Base-by-base conservation (phyloP, 2,113 vertebrate species). In the Sus scrofa region DNA sequence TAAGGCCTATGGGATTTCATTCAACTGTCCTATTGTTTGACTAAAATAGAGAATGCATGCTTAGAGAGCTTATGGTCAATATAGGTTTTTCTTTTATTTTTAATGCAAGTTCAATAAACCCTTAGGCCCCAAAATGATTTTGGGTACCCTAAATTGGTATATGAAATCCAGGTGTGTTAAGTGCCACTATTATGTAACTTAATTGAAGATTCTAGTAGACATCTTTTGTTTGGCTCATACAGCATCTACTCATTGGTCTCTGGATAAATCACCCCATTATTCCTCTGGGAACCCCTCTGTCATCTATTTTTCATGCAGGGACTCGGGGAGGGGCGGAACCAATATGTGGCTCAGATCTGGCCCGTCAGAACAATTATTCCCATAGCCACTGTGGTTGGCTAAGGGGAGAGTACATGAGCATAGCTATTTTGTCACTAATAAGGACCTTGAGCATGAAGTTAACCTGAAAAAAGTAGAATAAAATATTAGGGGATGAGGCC, bases 81-180 rank as follows among this genome's bases (percentile, higher is more conserved):
- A 60, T n/a, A 68, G 6, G 7, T 62, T 62, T 91, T 74, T 79
- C 27, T 63, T 86, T 83, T 37, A 54, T 56, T 15, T 86, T 91
- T 60, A 88, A 94, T 65, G 7, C 16, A 86, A 71, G 9, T 74
- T 89, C 95, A 95, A 81, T 82, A 86, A 89, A 83, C 6, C 3
- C 5, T 70, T 52, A 71, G 13, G 63, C n/a, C 54, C 27, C 93
- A 88, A 84, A 81, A 14, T 71, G 37, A 75, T 62, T 85, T 82
- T 12, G 30, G 15, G 44, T 91, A 24, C 5, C 68, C 9, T 84
- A 12, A 83, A 85, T 86, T 63, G 93, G 10, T 78, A 12, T 71
- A 75, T 94, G 65, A 84, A 89, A 30, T 0, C 1, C 26, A 92
- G 67, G 12, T 52, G 56, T 52, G 11, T 70, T 84, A 65, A 73